phyloP scores from a whole-genome alignment of 2,888 invertebrate species.

The Bombylius major region DNA sequence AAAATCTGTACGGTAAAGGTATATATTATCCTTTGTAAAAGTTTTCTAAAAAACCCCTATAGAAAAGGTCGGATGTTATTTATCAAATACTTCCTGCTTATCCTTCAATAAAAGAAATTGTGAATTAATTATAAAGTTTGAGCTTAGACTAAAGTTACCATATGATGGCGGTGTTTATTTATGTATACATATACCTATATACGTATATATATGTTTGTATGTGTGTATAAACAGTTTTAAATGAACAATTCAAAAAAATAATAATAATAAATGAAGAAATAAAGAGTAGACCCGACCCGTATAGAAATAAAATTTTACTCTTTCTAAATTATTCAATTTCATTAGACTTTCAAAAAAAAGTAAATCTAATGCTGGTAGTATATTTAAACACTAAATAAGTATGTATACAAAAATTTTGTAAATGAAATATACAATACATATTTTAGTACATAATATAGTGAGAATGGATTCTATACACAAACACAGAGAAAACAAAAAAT shows the following conservation, averaged over 20 bases:
- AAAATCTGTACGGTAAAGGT: not conserved
- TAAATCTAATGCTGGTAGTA: slow-evolving; percentile 6
- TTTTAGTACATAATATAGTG: no score
- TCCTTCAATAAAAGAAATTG: slow-evolving; percentile 10
- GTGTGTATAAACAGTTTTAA: no score
- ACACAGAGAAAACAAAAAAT: no score
- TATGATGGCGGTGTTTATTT: slow-evolving; percentile 8
- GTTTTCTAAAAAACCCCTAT: not conserved
- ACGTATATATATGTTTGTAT: no score
- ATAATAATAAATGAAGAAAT: no score
- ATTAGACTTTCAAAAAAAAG: slow-evolving; percentile 13
- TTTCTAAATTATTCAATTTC: slow-evolving; percentile 14
- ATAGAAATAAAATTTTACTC: slow-evolving; percentile 1
- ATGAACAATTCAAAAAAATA: no score
- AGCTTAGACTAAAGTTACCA: slow-evolving; percentile 3
- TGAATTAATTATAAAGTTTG: slow-evolving; percentile 19
- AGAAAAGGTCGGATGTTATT: slow-evolving; percentile 19
- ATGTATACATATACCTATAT: no score
- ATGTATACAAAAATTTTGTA: no score
- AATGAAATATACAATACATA: no score
- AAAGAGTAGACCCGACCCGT: slow-evolving; percentile 1
- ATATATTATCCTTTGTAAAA: not conserved
- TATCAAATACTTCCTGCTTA: slow-evolving; percentile 20
- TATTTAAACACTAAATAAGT: no score
- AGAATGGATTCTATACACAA: no score